Base-by-base conservation (phyloP, 1,140 invertebrate genomes). In the Drosophila kepulauana region DNA sequence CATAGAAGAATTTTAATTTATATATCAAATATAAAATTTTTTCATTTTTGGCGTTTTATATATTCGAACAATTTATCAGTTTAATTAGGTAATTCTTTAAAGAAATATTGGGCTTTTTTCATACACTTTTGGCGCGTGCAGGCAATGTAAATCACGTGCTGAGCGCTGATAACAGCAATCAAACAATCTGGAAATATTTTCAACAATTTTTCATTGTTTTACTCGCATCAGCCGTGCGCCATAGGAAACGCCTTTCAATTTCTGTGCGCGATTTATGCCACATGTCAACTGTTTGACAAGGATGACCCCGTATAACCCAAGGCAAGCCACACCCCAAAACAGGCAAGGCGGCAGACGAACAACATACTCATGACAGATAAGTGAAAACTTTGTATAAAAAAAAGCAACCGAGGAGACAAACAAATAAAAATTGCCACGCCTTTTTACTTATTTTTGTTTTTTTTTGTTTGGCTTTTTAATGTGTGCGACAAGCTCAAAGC, bases 221-320 rank as follows among this genome's bases (percentile, higher is more conserved):
- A 20, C 35, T 46, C 30, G 11, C 15, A 45, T n/a, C n/a, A 11
- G n/a, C 16, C 41, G n/a, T 33, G 28, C 6, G 38, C 10, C 7
- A 51, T 41, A 46, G 28, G 48, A 35, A 20, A 54, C 58, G 62
- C 62, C 64, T 62, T 73, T 63, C 82, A 87, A 88, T 87, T 87
- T 78, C 73, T 78, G 69, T 72, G 41, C 71, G 68, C 82, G 79
- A 87, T 89, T 88, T 84, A 88, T 89, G 84, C 81, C 80, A 88
- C 85, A 88, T 88, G 85, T 88, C 84, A 84, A 85, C 76, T 68
- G 73, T 48, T 63, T 88, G 85, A 87, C 80, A 78, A 81, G 81
- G 78, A 78, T 85, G 82, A 81, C 82, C 74, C 48, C 56, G 43
- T 56, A 76, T 59, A 59, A 58, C 73, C 61, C 33, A 59, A 48